Percentiles rank a stretch among this genome's conserved stretches.
phyloP scores from a whole-genome alignment of 2,797 vertebrate genomes.

The Xyrichtys novacula region DNA sequence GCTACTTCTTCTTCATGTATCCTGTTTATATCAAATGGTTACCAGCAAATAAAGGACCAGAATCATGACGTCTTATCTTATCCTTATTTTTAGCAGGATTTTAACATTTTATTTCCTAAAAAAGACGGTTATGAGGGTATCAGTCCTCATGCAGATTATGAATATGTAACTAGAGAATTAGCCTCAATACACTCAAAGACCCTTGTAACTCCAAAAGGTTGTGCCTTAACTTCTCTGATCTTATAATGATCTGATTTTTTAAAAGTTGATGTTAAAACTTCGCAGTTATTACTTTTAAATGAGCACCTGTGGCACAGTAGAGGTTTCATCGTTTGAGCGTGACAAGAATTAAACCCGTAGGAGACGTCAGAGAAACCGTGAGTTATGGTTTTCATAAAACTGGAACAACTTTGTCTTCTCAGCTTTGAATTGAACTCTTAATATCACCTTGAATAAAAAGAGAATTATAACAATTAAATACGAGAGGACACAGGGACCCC shows the following conservation, averaged over 20 bases:
- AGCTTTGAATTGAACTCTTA: constrained; percentile 11
- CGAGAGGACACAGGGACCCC: not conserved
- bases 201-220: not conserved
- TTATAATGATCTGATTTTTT: not conserved
- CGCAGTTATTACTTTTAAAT: not conserved
- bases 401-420: constrained; percentile 3
- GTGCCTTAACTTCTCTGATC: not conserved
- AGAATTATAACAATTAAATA: not conserved
- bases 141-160: no score
- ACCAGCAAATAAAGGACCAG: no score
- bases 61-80: no score
- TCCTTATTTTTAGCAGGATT: no score
- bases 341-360: not conserved
- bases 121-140: no score
- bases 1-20: no score
- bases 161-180: no score
- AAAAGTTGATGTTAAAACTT: not conserved
- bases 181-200: no score
- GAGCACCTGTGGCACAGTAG: not conserved
- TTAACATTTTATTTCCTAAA: no score
- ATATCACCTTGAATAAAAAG: constrained; percentile 11
- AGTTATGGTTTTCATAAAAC: constrained; percentile 50
- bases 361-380: not conserved
- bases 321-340: not conserved
- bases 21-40: no score